Base-by-base conservation (phyloP, 2,797 vertebrate genomes). In the Holocentrus rufus region DNA sequence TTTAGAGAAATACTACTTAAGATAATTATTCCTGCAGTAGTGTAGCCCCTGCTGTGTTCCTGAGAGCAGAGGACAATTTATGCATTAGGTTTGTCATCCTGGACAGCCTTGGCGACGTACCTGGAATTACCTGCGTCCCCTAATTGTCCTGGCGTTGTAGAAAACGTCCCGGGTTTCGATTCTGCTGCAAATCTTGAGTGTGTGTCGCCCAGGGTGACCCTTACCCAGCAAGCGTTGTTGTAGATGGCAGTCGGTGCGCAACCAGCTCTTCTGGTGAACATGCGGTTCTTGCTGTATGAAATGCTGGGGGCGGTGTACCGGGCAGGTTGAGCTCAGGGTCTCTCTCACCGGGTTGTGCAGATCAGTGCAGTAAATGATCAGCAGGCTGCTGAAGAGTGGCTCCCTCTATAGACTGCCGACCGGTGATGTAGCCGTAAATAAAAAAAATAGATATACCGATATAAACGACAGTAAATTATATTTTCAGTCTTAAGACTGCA, bases 381-480 rank as follows among this genome's bases (percentile, higher is more conserved):
- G 65, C 55, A 74, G 82, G 69, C 81, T 69, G 25, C 84, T 56
- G 79, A 70, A 78, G 64, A 85, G 77, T 90, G 89, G 92, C 93
- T 92, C 92, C 94, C 92, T 91, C 94, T 94, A 86, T 82, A 77
- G 93, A 91, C 83, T 71, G 74, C 80, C 17, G 65, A 47, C 53
- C 18, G 50, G 11, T 50, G 14, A 47, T 44, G 39, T 14, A 15
- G 39, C 11, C 10, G 2, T 14, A 4, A 15, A 44, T 44, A 3
- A 44, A 14, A 39, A 15, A 39, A 39, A 8, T n/a, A n/a, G n/a
- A n/a, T n/a, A n/a, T 8, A 39, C 7, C 36, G 11, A 9, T 39
- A 39, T 10, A 39, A 39, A 39, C 36, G 11, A 39, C 9, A 39
- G 2, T 39, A 8, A 39, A 44, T 44, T 44, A 44, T 44, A 44